These are phyloP conservation scores for Oreortyx pictus DNA, from an alignment of 2,797 vertebrate species.

Conservation along the genomic window DNA sequence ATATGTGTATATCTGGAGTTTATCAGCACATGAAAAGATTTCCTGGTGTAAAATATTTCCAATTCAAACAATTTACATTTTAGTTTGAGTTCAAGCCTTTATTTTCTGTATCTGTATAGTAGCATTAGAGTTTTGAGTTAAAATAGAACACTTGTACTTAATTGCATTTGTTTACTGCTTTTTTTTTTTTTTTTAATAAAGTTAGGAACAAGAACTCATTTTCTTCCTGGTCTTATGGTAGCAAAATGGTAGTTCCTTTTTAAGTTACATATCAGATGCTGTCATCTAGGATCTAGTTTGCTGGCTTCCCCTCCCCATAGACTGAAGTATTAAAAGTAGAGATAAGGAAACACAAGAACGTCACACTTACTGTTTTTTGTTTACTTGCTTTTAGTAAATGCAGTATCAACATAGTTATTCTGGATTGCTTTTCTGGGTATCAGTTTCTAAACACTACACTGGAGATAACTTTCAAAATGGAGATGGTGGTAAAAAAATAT, in stretches of 20 bases:
- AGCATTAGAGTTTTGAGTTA: neutral
- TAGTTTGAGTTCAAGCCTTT: neutral
- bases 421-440: neutral
- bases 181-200: neutral
- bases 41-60: neutral
- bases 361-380: neutral
- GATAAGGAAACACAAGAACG: neutral
- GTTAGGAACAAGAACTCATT: neutral
- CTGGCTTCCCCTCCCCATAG: neutral
- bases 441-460: neutral
- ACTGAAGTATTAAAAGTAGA: neutral
- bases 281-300: neutral
- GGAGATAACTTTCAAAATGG: conserved; percentile 1
- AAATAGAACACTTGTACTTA: neutral
- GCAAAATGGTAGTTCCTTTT: neutral
- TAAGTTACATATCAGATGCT: conserved; percentile 15
- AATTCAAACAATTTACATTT: neutral
- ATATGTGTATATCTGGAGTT: neutral
- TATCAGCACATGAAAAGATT: neutral
- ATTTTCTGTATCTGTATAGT: neutral
- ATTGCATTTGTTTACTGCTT: neutral
- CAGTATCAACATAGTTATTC: neutral
- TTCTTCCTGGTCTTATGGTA: neutral
- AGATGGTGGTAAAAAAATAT: conserved; percentile 39
- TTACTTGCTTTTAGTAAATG: neutral